Conservation (phyloP, 2,888 invertebrate genomes). For the Epistrophe eligans region DNA sequence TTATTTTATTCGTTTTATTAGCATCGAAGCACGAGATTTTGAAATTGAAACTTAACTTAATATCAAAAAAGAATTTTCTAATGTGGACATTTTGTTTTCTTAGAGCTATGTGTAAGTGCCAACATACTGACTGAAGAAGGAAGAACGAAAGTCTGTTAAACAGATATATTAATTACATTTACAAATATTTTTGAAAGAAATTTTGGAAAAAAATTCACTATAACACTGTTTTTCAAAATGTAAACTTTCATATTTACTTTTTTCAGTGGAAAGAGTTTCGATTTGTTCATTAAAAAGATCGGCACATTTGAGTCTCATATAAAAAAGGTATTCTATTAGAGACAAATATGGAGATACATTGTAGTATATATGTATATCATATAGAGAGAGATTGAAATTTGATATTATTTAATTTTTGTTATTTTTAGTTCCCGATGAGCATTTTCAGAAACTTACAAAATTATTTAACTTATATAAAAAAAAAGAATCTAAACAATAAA, state of each 20-base stretch:
- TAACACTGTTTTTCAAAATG: slow-evolving; percentile 20
- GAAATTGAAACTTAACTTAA: slow-evolving; percentile 15
- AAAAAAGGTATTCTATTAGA: background rate
- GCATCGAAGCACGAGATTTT: background rate
- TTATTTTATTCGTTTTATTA: slow-evolving; percentile 14
- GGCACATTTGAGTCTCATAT: background rate
- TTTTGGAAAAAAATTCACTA: background rate
- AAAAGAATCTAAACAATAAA: slow-evolving; percentile 12
- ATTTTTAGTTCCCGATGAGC: slow-evolving; percentile 40
- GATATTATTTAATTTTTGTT: slow-evolving; percentile 1
- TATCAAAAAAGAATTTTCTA: background rate
- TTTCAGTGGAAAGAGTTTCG: slow-evolving; percentile 19
- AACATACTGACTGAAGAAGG: background rate
- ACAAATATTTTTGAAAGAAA: background rate
- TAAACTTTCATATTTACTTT: slow-evolving; percentile 23
- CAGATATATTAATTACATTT: slow-evolving; percentile 5
- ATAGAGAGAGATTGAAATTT: slow-evolving; percentile 10
- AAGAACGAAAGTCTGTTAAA: background rate
- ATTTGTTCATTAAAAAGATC: background rate
- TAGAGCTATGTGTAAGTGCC: slow-evolving; percentile 7
- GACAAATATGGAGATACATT: background rate
- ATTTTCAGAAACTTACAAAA: slow-evolving; percentile 51
- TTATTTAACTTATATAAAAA: slow-evolving; percentile 15
- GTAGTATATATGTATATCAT: background rate
- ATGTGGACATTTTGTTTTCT: slow-evolving; percentile 11